phyloP scores from a whole-genome alignment of 2,113 vertebrate species.

The Nesogale talazaci region DNA sequence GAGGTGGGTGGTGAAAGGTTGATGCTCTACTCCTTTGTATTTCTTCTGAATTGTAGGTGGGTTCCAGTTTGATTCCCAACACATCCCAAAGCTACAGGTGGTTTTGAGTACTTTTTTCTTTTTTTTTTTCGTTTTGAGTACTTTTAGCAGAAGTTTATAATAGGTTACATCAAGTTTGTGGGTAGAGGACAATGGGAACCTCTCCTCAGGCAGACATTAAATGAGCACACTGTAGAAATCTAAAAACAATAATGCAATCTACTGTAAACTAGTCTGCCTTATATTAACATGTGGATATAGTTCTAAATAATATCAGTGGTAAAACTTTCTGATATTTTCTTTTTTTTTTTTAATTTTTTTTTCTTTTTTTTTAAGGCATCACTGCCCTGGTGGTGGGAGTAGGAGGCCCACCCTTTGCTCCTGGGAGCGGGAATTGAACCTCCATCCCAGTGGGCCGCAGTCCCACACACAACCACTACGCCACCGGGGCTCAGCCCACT shows the following conservation, averaged over 20 bases:
- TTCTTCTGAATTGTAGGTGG: constrained; percentile 8
- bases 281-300: background rate
- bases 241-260: background rate
- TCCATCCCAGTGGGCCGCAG: too few relatives aligned
- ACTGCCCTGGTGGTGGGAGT: too few relatives aligned
- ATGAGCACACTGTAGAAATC: constrained; percentile 11
- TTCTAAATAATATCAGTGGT: constrained; percentile 44
- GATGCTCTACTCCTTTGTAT: constrained; percentile 23
- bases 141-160: background rate
- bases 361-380: too few relatives aligned
- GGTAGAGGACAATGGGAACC: background rate
- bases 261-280: constrained; percentile 21
- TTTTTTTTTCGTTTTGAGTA: too few relatives aligned
- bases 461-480: too few relatives aligned
- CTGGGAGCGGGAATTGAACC: too few relatives aligned
- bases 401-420: too few relatives aligned
- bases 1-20: background rate
- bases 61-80: background rate
- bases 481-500: too few relatives aligned
- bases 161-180: background rate
- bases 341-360: too few relatives aligned
- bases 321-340: too few relatives aligned
- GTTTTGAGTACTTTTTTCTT: constrained; percentile 61
- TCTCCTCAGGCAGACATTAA: constrained; percentile 26
- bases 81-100: background rate